Evolutionary conservation across 2,888 invertebrate genomes (phyloP), one percentile per base, ranked within the genome.

Genomic region (Leptura quadrifasciata): DNA sequence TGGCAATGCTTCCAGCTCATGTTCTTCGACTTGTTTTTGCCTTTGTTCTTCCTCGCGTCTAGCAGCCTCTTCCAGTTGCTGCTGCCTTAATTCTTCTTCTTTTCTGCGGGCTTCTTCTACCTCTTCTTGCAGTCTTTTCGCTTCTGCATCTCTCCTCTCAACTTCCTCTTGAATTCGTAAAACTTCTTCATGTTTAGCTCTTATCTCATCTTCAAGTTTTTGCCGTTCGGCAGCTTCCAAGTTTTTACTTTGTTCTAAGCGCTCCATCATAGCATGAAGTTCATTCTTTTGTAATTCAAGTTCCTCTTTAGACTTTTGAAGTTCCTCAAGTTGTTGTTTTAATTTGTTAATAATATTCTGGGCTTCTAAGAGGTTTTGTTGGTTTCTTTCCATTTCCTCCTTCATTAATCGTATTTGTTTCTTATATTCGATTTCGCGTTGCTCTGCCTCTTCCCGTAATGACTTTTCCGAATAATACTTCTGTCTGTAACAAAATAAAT

Each of bases 351-450:
- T 98, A 91, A 95, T 96, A 89, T 95, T 95, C 88, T 96, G 95
- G 21, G 96, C 96, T 86, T 95, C 95, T 82, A 93, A 88, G 81
- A 96, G 91, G 88, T 93, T 92, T 12, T 92, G 91, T 88, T 91
- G 88, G 86, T 96, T 96, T 86, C 95, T 94, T 85, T 95, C 96
- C 94, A 98, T 96, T 89, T 99, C 98, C 86, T 96, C 96, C 88
- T 96, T 94, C 95, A 98, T 96, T 83, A 93, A 93, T 83, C 94
- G 93, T 82, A 99, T 93, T 81, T 96, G 93, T 88, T 97, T 96
- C 88, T 98, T 97, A 86, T 98, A 97, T 89, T 98, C 97, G 86
- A 96, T 95, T 88, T 98, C 97, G 84, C 98, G 96, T 89, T 94
- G 95, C 89, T 99, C 98, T 0, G 98, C 98, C 83, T 96, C 95